Conservation (phyloP, 2,113 vertebrate genomes). For the Tenebrosternarchus preto region DNA sequence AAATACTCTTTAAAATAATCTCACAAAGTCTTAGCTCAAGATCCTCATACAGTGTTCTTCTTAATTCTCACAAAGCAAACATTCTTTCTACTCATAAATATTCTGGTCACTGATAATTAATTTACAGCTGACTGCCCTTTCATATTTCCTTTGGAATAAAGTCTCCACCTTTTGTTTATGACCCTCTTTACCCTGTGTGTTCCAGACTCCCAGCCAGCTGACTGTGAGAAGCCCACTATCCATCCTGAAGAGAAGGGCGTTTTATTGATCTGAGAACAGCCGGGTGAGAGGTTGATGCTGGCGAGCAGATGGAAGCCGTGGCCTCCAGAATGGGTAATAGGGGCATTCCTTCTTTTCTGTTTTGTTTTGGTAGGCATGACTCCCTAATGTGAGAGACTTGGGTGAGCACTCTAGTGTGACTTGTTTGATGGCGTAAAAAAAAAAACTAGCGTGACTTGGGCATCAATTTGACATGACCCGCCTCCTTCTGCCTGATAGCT, state of each 20-base stretch:
- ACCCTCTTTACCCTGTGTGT: neutral
- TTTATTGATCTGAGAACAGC: conserved; percentile 33
- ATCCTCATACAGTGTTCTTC: neutral
- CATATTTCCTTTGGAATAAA: neutral
- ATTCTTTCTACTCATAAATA: neutral
- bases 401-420: conserved; percentile 28
- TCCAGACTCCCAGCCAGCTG: neutral
- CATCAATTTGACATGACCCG: conserved; percentile 37
- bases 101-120: neutral
- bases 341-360: conserved; percentile 1
- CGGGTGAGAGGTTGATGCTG: conserved; percentile 7
- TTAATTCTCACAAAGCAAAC: neutral
- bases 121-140: neutral
- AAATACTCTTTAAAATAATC: neutral
- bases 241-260: neutral
- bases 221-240: neutral
- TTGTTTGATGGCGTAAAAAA: conserved; percentile 16
- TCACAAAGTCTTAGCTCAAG: neutral
- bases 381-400: conserved; percentile 10
- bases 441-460: conserved; percentile 37
- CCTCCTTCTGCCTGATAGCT: conserved; percentile 33
- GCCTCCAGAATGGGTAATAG: too few species aligned
- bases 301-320: neutral
- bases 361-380: neutral
- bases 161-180: neutral